Evolutionary conservation across 2,888 invertebrate genomes (phyloP).

Genomic region (Branchellion lobata): DNA sequence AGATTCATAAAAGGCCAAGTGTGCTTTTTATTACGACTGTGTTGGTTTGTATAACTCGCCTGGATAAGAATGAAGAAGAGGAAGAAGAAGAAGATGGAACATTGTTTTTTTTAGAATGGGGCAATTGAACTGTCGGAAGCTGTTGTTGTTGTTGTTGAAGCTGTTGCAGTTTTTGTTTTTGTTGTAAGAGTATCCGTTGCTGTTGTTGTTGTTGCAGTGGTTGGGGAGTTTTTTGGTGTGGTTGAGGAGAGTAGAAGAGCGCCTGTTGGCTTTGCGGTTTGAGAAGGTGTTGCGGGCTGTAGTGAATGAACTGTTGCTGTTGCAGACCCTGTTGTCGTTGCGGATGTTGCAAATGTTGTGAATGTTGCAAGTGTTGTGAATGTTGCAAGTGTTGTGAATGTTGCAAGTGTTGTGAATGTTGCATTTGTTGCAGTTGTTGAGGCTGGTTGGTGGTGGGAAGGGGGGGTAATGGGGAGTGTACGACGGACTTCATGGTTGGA

Average conservation of each 20-base stretch:
- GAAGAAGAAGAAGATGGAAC: background rate
- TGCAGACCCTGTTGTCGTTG: background rate
- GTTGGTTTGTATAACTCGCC: conserved; percentile 15
- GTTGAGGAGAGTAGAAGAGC: background rate
- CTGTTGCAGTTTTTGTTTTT: too few relatives aligned
- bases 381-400: too few relatives aligned
- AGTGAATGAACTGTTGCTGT: background rate
- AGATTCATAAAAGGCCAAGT: conserved; percentile 1
- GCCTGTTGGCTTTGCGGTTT: background rate
- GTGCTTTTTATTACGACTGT: background rate
- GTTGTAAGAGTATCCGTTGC: too few relatives aligned
- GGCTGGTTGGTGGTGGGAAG: background rate
- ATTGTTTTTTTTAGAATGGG: too few relatives aligned
- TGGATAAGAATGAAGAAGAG: conserved; percentile 6
- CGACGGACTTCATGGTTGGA: background rate
- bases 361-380: too few relatives aligned
- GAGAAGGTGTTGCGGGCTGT: background rate
- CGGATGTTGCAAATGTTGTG: too few relatives aligned
- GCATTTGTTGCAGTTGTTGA: background rate
- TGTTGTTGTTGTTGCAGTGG: background rate
- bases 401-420: too few relatives aligned
- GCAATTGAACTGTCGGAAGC: too few relatives aligned
- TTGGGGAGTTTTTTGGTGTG: background rate
- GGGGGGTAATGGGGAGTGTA: conserved; percentile 2
- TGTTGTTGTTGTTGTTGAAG: too few relatives aligned